Base-by-base conservation (phyloP, 2,888 invertebrate genomes). In the Archips crataeganus region DNA sequence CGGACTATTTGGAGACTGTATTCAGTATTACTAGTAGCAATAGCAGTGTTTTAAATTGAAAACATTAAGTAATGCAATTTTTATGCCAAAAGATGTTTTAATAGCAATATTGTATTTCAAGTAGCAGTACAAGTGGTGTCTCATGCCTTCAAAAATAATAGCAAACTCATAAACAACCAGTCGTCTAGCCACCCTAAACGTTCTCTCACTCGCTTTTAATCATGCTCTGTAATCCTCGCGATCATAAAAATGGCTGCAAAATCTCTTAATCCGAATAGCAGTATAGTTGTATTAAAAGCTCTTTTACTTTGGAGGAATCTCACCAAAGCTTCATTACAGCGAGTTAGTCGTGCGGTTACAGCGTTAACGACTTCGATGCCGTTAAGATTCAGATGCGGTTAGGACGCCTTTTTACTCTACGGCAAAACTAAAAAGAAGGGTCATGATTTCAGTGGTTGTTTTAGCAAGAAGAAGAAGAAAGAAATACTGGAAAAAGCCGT, bases 301-400 rank as follows among this genome's bases (percentile, higher is more conserved):
- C 62, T 73, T 68, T 68, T 72, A 69, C 62, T 72, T 65, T 65
- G 61, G 45, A 23, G 11, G 65, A 59, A 60, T 66, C 66, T 65
- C 60, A 63, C 42, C 75, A 63, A 73, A 73, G 73, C 73, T 75
- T 75, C 73, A 75, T 75, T 75, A 75, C 69, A 66, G 61, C 62
- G 64, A 75, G 73, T 68, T 71, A 72, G 69, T 72, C 61, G 69
- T 72, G 75, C 70, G 75, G 73, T 75, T 75, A 67, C 60, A 63
- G 62, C 73, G 73, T 73, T 75, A 75, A 75, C 75, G 75, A 75
- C 73, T 73, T 73, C 49, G 73, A 73, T 73, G 47, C 11, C n/a
- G 5, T 51, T 8, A 23, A 59, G 36, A 0, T 23, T 54, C 67
- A 62, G 72, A 72, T 23, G 39, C 67, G 71, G 51, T n/a, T 11